phyloP scores from a whole-genome alignment of 2,113 vertebrate genomes.

The Dicaeum eximium region DNA sequence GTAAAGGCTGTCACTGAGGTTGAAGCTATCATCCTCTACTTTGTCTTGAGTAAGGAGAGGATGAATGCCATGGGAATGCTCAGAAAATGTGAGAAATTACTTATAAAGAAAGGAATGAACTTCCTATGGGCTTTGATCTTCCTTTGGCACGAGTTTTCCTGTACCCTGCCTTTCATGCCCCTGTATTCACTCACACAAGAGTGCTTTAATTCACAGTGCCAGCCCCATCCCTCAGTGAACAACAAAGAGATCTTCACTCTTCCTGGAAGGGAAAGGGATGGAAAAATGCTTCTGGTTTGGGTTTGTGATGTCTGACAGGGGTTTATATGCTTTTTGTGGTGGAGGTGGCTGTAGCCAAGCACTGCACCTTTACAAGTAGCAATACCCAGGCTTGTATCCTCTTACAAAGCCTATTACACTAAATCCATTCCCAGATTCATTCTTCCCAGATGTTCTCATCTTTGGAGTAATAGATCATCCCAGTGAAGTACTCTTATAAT shows the following conservation, averaged over 20 bases:
- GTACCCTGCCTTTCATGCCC: rapidly evolving
- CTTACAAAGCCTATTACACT: slow-evolving; percentile 46
- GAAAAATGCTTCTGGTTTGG: not conserved
- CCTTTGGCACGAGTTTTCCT: not conserved
- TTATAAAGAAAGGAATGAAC: not conserved
- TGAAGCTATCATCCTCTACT: not conserved
- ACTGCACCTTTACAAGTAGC: not conserved
- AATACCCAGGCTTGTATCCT: not conserved
- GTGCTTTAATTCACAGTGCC: not conserved
- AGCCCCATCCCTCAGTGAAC: not conserved
- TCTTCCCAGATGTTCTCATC: slow-evolving; percentile 69
- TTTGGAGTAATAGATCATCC: slow-evolving; percentile 67
- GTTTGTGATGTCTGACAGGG: not conserved
- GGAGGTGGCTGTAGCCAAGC: not conserved
- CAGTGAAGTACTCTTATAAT: slow-evolving; percentile 69
- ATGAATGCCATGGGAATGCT: not conserved
- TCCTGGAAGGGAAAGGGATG: not conserved
- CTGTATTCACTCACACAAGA: rapidly evolving
- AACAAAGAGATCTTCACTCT: not conserved
- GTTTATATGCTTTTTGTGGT: not conserved
- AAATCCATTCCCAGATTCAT: slow-evolving; percentile 63
- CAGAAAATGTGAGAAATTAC: not conserved
- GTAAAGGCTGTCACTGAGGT: not conserved
- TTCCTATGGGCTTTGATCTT: not conserved
- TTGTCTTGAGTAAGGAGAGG: not conserved